Evolutionary conservation across 2,797 vertebrate species (phyloP).

Genomic region (Chrosomus eos): DNA sequence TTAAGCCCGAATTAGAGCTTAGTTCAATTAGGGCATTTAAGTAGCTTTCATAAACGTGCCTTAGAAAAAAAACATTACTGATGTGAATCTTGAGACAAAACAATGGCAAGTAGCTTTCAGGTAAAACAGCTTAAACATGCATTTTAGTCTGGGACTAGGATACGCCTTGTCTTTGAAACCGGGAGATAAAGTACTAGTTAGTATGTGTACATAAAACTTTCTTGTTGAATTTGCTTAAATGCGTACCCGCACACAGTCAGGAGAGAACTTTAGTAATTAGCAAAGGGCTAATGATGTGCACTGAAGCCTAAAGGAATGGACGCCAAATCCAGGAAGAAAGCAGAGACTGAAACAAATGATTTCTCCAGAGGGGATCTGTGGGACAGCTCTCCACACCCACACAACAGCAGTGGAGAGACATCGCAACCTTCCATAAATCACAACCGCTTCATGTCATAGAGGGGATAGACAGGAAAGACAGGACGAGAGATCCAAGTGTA

Average conservation of each 20-base stretch:
- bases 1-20: too few relatives aligned
- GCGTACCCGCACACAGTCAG: conserved; percentile 1
- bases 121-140: too few relatives aligned
- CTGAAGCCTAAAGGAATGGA: conserved; percentile 24
- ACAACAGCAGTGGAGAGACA: conserved; percentile 40
- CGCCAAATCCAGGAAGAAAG: conserved; percentile 11
- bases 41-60: too few relatives aligned
- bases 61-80: too few relatives aligned
- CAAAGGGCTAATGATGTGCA: conserved; percentile 45
- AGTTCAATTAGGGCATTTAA: too few relatives aligned
- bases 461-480: conserved; percentile 27
- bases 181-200: neutral
- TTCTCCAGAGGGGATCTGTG: conserved; percentile 22
- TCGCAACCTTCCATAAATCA: conserved; percentile 55
- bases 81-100: too few relatives aligned
- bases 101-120: too few relatives aligned
- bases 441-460: conserved; percentile 35
- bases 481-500: conserved; percentile 36
- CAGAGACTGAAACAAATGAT: conserved; percentile 34
- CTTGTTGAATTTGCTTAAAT: neutral
- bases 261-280: conserved; percentile 51
- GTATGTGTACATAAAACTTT: neutral
- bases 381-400: conserved; percentile 33
- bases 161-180: too few relatives aligned
- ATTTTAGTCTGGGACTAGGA: too few relatives aligned